Evolutionary conservation across 35 echinoderm and acorn worm genomes (phyloP), one percentile per base, ranked within the genome.

Genomic region (Heliocidaris tuberculata): DNA sequence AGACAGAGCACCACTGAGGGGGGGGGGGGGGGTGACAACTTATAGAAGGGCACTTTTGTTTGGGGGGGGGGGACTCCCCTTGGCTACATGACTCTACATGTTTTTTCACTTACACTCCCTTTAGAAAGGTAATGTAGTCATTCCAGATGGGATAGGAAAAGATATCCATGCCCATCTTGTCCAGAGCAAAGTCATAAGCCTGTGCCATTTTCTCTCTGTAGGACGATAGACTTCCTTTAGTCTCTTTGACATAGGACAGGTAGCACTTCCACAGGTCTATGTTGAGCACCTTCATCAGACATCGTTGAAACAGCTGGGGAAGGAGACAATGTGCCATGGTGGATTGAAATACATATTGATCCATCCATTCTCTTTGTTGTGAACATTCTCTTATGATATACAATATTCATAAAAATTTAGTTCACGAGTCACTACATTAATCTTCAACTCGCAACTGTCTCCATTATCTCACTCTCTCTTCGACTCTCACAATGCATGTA

Each of bases 91-190:
- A 3, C 35, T 52, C 1, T 52, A 52, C 50, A 86, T 0, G 2
- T 32, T 15, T 19, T 49, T 56, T 85, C 85, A 99, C 98, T 99
- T 97, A 99, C 98, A 97, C 98, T 95, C 97, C 98, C 86, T 99
- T 99, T 1, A 99, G 50, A 30, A 97, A 99, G 60, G 86, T 85
- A 29, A 99, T 96, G 85, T 99, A 99, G 42, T 99, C 98, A 48
- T 94, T 93, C 98, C 98, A 99, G 31, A 99, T 96, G 21, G 96
- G 97, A 88, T 95, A 97, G 0, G 98, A 99, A 71, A 93, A 96
- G 31, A 99, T 97, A 88, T 99, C 98, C 98, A 99, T 99, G 7
- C 98, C 98, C 98, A 99, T 99, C 85, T 99, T 99, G 86, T 99
- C 98, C 59, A 99, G 94, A 1, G 98, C 98, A 97, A 99, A 99